These are phyloP conservation scores for Pseudonaja textilis DNA, from an alignment of 2,113 vertebrate genomes.

Conservation along the genomic window DNA sequence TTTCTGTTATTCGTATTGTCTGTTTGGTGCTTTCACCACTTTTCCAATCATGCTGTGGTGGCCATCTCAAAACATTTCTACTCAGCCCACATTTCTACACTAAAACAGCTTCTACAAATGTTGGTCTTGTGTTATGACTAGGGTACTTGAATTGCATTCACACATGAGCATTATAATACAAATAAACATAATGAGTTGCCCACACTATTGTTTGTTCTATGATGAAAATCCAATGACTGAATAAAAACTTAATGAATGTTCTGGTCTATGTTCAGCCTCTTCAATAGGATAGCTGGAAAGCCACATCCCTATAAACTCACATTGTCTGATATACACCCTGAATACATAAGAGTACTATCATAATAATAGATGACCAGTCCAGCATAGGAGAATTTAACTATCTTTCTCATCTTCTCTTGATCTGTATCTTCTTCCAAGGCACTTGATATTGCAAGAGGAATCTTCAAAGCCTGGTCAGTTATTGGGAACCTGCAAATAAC, in stretches of 20 bases:
- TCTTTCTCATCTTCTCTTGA: neutral
- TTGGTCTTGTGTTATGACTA: neutral
- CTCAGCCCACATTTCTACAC: neutral
- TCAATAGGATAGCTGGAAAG: neutral
- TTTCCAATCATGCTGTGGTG: neutral
- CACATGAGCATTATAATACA: neutral
- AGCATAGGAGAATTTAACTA: neutral
- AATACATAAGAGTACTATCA: neutral
- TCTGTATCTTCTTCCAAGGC: neutral
- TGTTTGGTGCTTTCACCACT: neutral
- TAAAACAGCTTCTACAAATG: neutral
- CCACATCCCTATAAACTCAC: neutral
- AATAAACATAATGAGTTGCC: neutral
- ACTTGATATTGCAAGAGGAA: neutral
- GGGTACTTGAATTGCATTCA: neutral
- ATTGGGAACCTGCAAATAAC: neutral
- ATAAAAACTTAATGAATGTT: neutral
- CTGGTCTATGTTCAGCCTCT: neutral
- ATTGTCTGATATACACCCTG: neutral
- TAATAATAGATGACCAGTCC: neutral
- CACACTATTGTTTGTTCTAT: neutral
- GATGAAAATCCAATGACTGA: neutral
- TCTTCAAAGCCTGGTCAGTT: neutral
- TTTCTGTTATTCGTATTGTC: neutral
- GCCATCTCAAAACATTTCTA: neutral